Conservation (phyloP, 2,113 vertebrate genomes). For the Columba livia region DNA sequence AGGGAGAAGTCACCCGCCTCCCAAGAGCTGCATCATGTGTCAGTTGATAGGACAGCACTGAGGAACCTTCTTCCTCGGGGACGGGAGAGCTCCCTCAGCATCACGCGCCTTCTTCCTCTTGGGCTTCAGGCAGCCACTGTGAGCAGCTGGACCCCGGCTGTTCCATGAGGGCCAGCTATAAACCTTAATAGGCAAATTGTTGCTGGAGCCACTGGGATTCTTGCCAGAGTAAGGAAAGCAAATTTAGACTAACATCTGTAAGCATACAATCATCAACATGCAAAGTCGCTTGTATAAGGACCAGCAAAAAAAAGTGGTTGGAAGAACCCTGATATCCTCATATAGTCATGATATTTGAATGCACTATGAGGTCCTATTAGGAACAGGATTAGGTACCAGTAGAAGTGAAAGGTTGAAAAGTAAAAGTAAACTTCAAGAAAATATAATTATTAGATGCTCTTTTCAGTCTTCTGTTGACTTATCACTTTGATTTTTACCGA, state of each 20-base stretch:
- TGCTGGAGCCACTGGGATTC: background rate
- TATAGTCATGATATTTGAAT: background rate
- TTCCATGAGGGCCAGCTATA: background rate
- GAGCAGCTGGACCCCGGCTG: background rate
- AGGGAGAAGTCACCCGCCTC: background rate
- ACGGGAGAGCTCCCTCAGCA: background rate
- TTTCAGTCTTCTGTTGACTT: background rate
- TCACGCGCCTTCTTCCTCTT: fast-evolving
- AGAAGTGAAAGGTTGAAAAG: background rate
- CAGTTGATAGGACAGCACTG: fast-evolving
- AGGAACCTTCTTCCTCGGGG: background rate
- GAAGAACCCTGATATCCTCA: background rate
- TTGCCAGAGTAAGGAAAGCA: background rate
- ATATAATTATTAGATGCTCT: background rate
- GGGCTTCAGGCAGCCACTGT: background rate
- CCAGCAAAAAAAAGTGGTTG: background rate
- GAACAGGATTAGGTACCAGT: background rate
- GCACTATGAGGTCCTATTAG: background rate
- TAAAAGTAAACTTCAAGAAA: background rate
- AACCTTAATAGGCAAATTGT: background rate
- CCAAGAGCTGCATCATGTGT: background rate
- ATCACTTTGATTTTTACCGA: background rate
- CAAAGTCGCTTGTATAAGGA: background rate
- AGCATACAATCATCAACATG: background rate
- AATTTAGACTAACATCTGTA: background rate